These are phyloP conservation scores for Ceyx cyanopectus DNA, from an alignment of 2,113 vertebrate genomes.

Conservation along the genomic window DNA sequence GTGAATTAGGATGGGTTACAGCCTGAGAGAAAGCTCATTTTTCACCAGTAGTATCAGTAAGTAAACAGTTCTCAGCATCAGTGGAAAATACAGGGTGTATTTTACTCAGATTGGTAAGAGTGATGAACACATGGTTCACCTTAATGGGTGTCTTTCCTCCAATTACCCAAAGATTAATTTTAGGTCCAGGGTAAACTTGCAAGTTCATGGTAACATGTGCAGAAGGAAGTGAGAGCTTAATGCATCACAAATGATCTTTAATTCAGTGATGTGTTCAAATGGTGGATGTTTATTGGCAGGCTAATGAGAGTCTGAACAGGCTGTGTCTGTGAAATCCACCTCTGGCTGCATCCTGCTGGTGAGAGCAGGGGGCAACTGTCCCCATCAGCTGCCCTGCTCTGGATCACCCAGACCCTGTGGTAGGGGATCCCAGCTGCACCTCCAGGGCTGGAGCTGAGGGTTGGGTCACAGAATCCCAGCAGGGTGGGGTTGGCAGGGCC, in stretches of 20 bases:
- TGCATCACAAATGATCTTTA: slow-evolving; percentile 47
- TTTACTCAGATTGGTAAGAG: slow-evolving; percentile 34
- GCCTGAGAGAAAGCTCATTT: background rate
- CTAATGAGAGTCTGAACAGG: background rate
- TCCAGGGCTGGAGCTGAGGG: background rate
- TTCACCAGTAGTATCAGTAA: background rate
- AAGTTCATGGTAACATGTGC: background rate
- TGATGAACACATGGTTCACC: slow-evolving; percentile 52
- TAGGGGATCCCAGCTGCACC: background rate
- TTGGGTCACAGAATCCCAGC: background rate
- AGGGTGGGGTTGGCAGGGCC: too few species aligned
- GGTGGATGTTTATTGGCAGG: slow-evolving; percentile 23
- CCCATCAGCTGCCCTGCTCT: background rate
- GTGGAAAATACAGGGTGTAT: slow-evolving; percentile 15
- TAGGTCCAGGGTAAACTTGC: background rate
- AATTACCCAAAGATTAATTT: background rate
- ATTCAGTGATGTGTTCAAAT: slow-evolving; percentile 48
- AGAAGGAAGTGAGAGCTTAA: slow-evolving; percentile 42
- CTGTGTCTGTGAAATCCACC: background rate
- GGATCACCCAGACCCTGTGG: background rate
- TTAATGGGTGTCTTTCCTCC: slow-evolving; percentile 12
- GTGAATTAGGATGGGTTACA: background rate
- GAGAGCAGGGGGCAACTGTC: background rate
- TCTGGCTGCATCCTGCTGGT: background rate
- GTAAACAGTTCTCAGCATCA: background rate